Evolutionary conservation across 2,113 vertebrate genomes (phyloP).

Genomic region (Cottus gobio): DNA sequence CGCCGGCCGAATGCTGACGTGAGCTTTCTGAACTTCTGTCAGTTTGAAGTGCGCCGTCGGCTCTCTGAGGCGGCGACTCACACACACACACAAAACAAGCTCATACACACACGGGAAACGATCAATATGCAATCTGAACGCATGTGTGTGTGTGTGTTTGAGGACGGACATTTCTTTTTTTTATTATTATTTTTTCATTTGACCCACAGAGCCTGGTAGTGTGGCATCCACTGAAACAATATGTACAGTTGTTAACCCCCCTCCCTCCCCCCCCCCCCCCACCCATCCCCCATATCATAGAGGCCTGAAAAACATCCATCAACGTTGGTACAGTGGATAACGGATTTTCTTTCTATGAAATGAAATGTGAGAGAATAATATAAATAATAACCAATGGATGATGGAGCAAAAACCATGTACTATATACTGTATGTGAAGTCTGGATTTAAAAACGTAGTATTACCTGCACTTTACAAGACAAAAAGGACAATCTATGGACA

Average conservation of each 20-base stretch:
- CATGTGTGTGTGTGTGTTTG: constrained; percentile 72
- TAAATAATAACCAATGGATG: constrained; percentile 71
- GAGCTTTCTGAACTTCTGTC: constrained; percentile 38
- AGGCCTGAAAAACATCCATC: constrained; percentile 75
- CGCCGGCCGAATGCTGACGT: constrained; percentile 46
- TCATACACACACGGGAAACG: constrained; percentile 43
- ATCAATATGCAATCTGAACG: constrained; percentile 77
- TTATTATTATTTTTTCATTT: constrained; percentile 9
- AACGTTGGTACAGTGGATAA: constrained; percentile 67
- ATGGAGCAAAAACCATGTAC: constrained; percentile 65
- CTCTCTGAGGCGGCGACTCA: constrained; percentile 35
- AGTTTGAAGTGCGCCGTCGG: constrained; percentile 56
- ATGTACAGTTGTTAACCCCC: constrained; percentile 58
- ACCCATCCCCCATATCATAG: constrained; percentile 46
- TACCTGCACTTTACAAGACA: constrained; percentile 85
- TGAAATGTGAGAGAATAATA: constrained; percentile 75
- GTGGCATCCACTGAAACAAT: constrained; percentile 65
- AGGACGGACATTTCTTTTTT: constrained; percentile 13
- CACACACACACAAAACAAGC: constrained; percentile 4
- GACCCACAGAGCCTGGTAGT: constrained; percentile 58
- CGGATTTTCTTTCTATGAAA: constrained; percentile 81
- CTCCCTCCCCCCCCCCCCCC: neutral
- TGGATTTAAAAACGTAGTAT: constrained; percentile 77
- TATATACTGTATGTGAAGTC: constrained; percentile 76
- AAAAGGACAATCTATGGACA: constrained; percentile 81